Base-by-base conservation (phyloP, 2,888 invertebrate genomes). In the Aphelenchoides bicaudatus region DNA sequence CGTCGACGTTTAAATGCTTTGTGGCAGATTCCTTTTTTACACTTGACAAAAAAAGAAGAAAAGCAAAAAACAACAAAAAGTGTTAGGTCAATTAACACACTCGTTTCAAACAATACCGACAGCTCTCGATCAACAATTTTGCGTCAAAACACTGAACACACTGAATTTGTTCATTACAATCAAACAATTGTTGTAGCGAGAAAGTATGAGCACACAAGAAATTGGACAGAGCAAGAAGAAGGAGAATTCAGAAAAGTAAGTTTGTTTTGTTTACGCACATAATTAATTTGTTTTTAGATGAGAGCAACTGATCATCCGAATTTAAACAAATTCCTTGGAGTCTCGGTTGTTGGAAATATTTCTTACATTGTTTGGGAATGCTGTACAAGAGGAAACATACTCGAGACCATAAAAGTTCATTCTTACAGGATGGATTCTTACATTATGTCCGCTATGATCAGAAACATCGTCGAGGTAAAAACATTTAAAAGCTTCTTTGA, bases 1-100 rank as follows among this genome's bases (percentile, higher is more conserved):
- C 25, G 8, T 8, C 6, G 38, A 48, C 6, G 19, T 6, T 58
- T 65, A 23, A 61, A 69, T 28, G 51, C 61, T 23, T 38, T 66
- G 19, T 69, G 69, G 69, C 66, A 64, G 39, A 21, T 43, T n/a
- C 34, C 10, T 34, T 34, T 34, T 34, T 19, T n/a, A 8, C 43
- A 49, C 38, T 34, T 58, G 53, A 34, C 52, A 56, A 60, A 58
- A 43, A 39, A 39, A 16, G 21, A 54, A 48, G 4, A 55, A 54
- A 6, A 21, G 10, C 43, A 43, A 25, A 43, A 25, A 21, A 25
- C 43, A 8, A 43, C 6, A 6, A 43, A 43, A 19, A 43, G 21
- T 6, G 43, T 25, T 8, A 19, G 43, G 6, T 43, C 43, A 25
- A 43, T 25, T 19, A 43, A 21, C 23, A 43, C 21, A 19, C 21